Percentiles rank a stretch among this genome's conserved stretches.
These are phyloP conservation scores for Morpho achilles DNA, from an alignment of 2,888 invertebrate genomes.

Conservation along the genomic window DNA sequence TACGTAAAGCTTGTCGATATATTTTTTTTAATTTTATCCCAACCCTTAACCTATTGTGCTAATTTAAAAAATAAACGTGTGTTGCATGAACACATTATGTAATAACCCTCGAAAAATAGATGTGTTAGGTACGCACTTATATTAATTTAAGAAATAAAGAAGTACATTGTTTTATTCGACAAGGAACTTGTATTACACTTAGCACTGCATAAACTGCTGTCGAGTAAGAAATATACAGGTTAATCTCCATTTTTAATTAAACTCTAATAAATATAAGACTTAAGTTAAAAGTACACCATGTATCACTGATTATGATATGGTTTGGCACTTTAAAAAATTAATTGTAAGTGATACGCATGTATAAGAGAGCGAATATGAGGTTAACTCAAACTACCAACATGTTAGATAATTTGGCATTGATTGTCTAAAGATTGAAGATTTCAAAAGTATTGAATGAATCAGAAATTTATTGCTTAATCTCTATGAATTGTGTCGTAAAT, in stretches of 20 bases:
- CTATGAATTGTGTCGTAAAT: no score
- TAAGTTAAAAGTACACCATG: slow-evolving; percentile 44
- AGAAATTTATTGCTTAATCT: no score
- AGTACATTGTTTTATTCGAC: slow-evolving; percentile 42
- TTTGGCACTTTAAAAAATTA: slow-evolving; percentile 43
- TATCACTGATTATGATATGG: slow-evolving; percentile 74
- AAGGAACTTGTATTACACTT: slow-evolving; percentile 61
- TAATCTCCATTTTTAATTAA: slow-evolving; percentile 25
- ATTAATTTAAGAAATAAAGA: slow-evolving; percentile 48
- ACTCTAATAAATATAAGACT: slow-evolving; percentile 31
- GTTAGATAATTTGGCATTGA: slow-evolving; percentile 15
- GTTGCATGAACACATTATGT: slow-evolving; percentile 51
- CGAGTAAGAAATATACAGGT: slow-evolving; percentile 34
- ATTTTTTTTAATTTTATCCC: slow-evolving; percentile 41
- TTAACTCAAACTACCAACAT: slow-evolving; percentile 9
- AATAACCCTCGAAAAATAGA: slow-evolving; percentile 75
- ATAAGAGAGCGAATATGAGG: slow-evolving; percentile 26
- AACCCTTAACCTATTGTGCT: slow-evolving; percentile 72
- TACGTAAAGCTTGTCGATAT: slow-evolving; percentile 34
- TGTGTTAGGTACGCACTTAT: slow-evolving; percentile 59
- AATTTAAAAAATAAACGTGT: slow-evolving; percentile 60
- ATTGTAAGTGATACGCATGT: slow-evolving; percentile 16
- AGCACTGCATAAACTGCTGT: slow-evolving; percentile 41
- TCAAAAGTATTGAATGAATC: neutral
- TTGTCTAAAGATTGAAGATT: neutral